phyloP scores from a whole-genome alignment of 2,888 invertebrate genomes.

The Pyrrhia umbra region DNA sequence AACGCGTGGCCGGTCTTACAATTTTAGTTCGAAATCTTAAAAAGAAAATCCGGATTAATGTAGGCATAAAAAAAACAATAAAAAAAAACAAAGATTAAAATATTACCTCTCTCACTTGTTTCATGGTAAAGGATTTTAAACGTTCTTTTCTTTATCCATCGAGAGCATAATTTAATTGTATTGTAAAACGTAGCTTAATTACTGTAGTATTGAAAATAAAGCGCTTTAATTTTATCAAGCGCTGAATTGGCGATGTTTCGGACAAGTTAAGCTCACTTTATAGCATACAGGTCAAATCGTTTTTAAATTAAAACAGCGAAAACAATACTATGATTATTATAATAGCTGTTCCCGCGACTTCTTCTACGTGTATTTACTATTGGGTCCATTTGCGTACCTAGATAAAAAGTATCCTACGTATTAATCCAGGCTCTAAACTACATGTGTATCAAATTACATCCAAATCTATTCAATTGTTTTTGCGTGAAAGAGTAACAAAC shows the following conservation, averaged over 20 bases:
- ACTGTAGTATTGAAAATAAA: constrained; percentile 40
- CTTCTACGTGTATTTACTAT: too few species aligned
- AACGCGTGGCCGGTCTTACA: too few species aligned
- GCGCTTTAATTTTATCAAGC: constrained; percentile 37
- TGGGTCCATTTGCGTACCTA: too few species aligned
- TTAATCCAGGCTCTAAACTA: too few species aligned
- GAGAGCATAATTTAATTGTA: constrained; percentile 20
- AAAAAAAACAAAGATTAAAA: neutral
- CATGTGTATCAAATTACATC: too few species aligned
- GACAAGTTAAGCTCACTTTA: constrained; percentile 31
- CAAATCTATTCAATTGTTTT: too few species aligned
- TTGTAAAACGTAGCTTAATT: constrained; percentile 36
- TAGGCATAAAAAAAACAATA: neutral
- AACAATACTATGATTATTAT: neutral
- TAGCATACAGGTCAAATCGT: constrained; percentile 24
- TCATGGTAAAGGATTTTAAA: neutral
- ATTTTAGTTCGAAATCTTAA: too few species aligned
- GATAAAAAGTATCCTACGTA: too few species aligned
- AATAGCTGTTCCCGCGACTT: too few species aligned
- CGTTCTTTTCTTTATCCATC: constrained; percentile 14
- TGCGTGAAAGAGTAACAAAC: too few species aligned
- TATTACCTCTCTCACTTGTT: constrained; percentile 1
- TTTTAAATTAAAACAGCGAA: constrained; percentile 3
- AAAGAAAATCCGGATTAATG: too few species aligned
- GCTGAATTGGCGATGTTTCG: constrained; percentile 32